Evolutionary conservation across 1,140 invertebrate species (phyloP).

Genomic region (Drosophila sproati): DNA sequence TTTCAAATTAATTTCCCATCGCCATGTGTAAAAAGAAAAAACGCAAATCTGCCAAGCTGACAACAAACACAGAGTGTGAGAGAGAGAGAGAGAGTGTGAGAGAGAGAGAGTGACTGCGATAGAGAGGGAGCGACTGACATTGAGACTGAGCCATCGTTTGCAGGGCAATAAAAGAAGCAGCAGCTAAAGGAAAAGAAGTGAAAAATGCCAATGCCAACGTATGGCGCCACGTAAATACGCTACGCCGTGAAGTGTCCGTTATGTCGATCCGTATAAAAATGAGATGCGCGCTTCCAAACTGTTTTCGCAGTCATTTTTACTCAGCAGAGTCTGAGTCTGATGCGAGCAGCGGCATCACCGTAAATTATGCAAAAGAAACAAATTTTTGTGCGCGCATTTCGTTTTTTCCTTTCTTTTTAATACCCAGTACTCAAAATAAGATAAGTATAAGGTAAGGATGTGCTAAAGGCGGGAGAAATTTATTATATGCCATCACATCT

Average conservation of each 20-base stretch:
- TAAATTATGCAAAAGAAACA: slow-evolving; percentile 81
- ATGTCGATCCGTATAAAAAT: slow-evolving; percentile 39
- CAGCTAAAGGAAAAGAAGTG: slow-evolving; percentile 33
- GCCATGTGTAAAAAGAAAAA: slow-evolving; percentile 58
- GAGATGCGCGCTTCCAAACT: slow-evolving; percentile 68
- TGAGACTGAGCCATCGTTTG: slow-evolving; percentile 34
- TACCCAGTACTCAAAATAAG: slow-evolving; percentile 7
- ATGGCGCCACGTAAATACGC: slow-evolving; percentile 37
- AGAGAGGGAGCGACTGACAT: neutral
- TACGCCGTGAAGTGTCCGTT: slow-evolving; percentile 4
- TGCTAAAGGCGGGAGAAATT: neutral
- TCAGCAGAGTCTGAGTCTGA: slow-evolving; percentile 5
- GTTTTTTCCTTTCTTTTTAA: slow-evolving; percentile 26
- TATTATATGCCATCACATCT: too few species aligned
- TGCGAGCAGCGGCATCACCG: slow-evolving; percentile 50
- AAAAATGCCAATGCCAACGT: slow-evolving; percentile 42
- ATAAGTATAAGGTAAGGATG: neutral
- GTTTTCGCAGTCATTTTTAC: slow-evolving; percentile 74
- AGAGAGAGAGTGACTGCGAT: neutral
- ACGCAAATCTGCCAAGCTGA: slow-evolving; percentile 79
- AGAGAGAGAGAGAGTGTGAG: slow-evolving; percentile 1
- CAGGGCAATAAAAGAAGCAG: slow-evolving; percentile 44
- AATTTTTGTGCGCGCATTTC: slow-evolving; percentile 55
- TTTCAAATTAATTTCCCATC: slow-evolving; percentile 81
- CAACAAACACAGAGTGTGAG: slow-evolving; percentile 27